phyloP scores from a whole-genome alignment of 2,113 vertebrate species.

The Protobothrops mucrosquamatus region DNA sequence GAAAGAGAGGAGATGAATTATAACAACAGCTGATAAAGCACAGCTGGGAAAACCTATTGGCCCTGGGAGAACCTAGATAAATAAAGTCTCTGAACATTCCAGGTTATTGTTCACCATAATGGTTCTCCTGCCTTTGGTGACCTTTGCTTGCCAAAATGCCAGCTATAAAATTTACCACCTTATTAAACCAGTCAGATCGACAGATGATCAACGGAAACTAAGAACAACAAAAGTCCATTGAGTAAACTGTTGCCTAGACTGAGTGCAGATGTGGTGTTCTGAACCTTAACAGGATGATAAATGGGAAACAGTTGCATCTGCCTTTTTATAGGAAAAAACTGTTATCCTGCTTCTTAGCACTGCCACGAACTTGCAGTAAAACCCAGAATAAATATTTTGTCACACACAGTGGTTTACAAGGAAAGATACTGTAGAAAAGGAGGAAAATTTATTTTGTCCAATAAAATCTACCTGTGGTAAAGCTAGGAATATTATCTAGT shows the following conservation, averaged over 20 bases:
- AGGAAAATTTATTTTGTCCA: neutral
- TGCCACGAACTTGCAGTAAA: slow-evolving; percentile 40
- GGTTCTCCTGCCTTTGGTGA: slow-evolving; percentile 10
- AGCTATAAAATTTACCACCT: slow-evolving; percentile 21
- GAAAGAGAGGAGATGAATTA: slow-evolving; percentile 19
- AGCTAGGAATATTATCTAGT: neutral
- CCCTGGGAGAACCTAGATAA: slow-evolving; percentile 8
- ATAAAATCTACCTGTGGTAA: neutral
- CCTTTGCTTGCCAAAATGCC: slow-evolving; percentile 19
- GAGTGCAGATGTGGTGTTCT: slow-evolving; percentile 31
- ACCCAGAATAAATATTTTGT: slow-evolving; percentile 22
- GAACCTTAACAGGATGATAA: slow-evolving; percentile 29
- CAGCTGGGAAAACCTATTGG: neutral
- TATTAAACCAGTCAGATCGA: slow-evolving; percentile 31
- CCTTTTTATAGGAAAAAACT: slow-evolving; percentile 27
- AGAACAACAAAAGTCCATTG: slow-evolving; percentile 26
- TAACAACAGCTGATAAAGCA: neutral
- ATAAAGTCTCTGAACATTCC: neutral
- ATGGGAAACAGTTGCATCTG: slow-evolving; percentile 35
- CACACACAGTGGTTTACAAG: neutral
- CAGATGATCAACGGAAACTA: slow-evolving; percentile 45
- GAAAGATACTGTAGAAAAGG: neutral
- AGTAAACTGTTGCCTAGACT: slow-evolving; percentile 37
- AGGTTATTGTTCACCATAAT: slow-evolving; percentile 19
- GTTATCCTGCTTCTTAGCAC: neutral